These are phyloP conservation scores for Whitmania pigra DNA, from an alignment of 1,140 invertebrate genomes.

Conservation along the genomic window DNA sequence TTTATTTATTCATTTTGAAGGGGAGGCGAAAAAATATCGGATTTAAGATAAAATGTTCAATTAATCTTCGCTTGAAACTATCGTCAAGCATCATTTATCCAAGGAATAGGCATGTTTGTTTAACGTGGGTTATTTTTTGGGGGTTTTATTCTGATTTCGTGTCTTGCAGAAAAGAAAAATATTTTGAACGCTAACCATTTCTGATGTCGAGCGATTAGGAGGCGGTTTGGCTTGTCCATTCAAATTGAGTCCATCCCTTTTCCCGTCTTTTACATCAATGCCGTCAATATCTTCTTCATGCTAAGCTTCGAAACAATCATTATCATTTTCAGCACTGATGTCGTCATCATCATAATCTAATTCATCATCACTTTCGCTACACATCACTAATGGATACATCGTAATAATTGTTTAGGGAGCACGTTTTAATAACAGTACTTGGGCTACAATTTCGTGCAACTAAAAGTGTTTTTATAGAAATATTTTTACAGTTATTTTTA, in stretches of 20 bases:
- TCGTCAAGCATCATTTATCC: background rate
- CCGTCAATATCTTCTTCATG: too few species aligned
- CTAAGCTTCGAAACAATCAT: too few species aligned
- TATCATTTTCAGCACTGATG: too few species aligned
- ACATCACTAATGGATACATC: background rate
- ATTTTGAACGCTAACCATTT: background rate
- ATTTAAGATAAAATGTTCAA: background rate
- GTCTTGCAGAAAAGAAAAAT: background rate
- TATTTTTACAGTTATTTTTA: too few species aligned
- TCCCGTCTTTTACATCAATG: background rate
- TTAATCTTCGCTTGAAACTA: conserved; percentile 1
- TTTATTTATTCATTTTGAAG: background rate
- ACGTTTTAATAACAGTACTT: too few species aligned
- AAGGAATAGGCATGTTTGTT: background rate
- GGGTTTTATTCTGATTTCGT: background rate
- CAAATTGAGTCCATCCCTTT: background rate
- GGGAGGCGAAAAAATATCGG: background rate
- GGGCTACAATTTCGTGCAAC: too few species aligned
- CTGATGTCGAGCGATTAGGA: background rate
- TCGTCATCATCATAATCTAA: too few species aligned
- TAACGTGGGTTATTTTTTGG: background rate
- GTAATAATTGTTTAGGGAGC: background rate
- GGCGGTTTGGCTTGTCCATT: background rate
- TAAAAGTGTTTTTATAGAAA: too few species aligned
- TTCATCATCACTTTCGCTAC: background rate